phyloP scores from a whole-genome alignment of 2,888 invertebrate genomes.

The Caenorhabditis sp. region DNA sequence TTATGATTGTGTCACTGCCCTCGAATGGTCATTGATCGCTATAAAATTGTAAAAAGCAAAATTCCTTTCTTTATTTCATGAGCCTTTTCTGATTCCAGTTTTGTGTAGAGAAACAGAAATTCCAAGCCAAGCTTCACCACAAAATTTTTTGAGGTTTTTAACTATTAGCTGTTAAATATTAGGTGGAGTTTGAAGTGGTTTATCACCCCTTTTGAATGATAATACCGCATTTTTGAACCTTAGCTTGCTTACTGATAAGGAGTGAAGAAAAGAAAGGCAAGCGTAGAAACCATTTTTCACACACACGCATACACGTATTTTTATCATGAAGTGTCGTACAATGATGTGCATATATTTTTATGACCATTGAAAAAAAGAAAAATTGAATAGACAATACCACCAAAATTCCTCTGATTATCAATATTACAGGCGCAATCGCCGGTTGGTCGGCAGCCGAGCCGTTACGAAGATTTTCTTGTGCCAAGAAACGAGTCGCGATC shows the following conservation, averaged over 20 bases:
- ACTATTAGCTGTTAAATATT: conserved; percentile 7
- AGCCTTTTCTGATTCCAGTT: too few species aligned
- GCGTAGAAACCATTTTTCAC: conserved; percentile 44
- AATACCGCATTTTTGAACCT: conserved; percentile 52
- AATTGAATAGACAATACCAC: not conserved
- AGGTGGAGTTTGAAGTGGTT: conserved; percentile 28
- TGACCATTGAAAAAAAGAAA: conserved; percentile 25
- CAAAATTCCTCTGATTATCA: conserved; percentile 25
- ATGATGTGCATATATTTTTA: conserved; percentile 32
- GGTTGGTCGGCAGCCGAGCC: conserved; percentile 54
- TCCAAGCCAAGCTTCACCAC: not conserved
- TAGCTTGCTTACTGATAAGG: conserved; percentile 39
- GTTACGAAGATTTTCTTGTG: conserved; percentile 47
- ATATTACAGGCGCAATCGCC: conserved; percentile 61
- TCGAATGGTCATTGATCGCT: conserved; percentile 18
- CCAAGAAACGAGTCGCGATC: conserved; percentile 51
- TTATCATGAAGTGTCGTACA: conserved; percentile 32
- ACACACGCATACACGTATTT: conserved; percentile 45
- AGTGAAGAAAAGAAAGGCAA: conserved; percentile 15
- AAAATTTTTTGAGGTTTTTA: conserved; percentile 1
- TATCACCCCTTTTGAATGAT: conserved; percentile 36
- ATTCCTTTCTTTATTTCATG: conserved; percentile 3
- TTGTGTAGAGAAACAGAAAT: not conserved
- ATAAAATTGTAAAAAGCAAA: not conserved
- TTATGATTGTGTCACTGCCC: not conserved